Evolutionary conservation across 2,113 vertebrate species (phyloP).

Genomic region (Leucosticte australis): DNA sequence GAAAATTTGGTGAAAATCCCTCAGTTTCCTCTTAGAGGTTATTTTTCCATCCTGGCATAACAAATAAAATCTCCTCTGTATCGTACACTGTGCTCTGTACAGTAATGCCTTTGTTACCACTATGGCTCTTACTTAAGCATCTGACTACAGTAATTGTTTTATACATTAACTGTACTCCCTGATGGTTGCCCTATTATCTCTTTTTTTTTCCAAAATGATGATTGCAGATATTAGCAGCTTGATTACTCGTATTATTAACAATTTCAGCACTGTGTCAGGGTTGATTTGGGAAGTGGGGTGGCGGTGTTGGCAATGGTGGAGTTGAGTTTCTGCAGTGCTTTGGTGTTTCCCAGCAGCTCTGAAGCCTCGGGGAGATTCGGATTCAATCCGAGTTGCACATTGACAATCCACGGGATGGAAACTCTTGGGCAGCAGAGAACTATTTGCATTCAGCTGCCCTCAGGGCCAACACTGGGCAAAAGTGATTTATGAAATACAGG

Average conservation of each 20-base stretch:
- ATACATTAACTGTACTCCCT: slow-evolving; percentile 39
- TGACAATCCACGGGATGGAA: too few species aligned
- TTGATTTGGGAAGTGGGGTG: neutral
- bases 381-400: fast-evolving
- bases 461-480: neutral
- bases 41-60: neutral
- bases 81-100: neutral
- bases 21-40: neutral
- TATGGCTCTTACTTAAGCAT: slow-evolving; percentile 47
- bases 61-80: neutral
- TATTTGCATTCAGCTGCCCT: neutral
- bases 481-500: neutral
- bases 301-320: fast-evolving
- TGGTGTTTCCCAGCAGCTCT: neutral
- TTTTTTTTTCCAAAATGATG: neutral
- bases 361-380: fast-evolving
- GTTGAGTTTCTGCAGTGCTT: neutral
- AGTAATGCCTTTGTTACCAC: neutral
- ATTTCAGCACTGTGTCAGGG: neutral
- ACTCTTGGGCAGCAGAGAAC: neutral
- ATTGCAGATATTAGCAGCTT: neutral
- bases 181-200: slow-evolving; percentile 13
- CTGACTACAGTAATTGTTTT: slow-evolving; percentile 38
- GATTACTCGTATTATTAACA: slow-evolving; percentile 1
- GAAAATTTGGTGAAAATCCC: neutral